Percentiles rank a stretch among this genome's conserved stretches.
Evolutionary conservation across 1,140 invertebrate species (phyloP).

Genomic region (Rhopalosiphum padi): DNA sequence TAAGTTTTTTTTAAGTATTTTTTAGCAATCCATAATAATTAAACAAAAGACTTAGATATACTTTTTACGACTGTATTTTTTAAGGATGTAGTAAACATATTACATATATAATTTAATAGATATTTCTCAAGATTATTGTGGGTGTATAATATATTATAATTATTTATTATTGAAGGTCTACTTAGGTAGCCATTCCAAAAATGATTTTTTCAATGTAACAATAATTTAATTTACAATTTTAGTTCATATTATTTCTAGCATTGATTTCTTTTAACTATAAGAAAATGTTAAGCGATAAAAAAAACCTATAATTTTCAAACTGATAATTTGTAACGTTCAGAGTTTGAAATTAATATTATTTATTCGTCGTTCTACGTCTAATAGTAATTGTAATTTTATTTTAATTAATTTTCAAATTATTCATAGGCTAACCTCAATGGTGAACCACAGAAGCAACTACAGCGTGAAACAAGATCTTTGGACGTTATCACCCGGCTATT

Average conservation of each 20-base stretch:
- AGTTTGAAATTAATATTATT: not conserved
- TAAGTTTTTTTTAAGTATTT: not conserved
- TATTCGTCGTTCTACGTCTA: not conserved
- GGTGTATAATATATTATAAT: not conserved
- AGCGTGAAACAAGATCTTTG: not conserved
- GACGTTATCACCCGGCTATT: constrained; percentile 25
- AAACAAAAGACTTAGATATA: not conserved
- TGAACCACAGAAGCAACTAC: not conserved
- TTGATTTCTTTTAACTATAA: not conserved
- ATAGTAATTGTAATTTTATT: not conserved
- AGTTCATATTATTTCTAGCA: not conserved
- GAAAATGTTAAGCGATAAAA: not conserved
- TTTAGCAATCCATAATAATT: not conserved
- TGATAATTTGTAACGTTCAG: not conserved
- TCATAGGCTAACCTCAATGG: not conserved
- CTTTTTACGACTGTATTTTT: not conserved
- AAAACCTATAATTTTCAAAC: not conserved
- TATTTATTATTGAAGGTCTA: not conserved
- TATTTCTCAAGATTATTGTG: not conserved
- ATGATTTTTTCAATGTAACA: not conserved
- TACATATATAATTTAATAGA: not conserved
- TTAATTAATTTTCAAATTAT: not conserved
- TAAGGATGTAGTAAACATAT: not conserved
- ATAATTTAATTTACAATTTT: not conserved
- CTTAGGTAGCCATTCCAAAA: not conserved